A percentile compares a stretch with the other conserved stretches of the same genome.
These are phyloP conservation scores for Yponomeuta evonymella DNA, from an alignment of 2,888 invertebrate species.

Conservation along the genomic window DNA sequence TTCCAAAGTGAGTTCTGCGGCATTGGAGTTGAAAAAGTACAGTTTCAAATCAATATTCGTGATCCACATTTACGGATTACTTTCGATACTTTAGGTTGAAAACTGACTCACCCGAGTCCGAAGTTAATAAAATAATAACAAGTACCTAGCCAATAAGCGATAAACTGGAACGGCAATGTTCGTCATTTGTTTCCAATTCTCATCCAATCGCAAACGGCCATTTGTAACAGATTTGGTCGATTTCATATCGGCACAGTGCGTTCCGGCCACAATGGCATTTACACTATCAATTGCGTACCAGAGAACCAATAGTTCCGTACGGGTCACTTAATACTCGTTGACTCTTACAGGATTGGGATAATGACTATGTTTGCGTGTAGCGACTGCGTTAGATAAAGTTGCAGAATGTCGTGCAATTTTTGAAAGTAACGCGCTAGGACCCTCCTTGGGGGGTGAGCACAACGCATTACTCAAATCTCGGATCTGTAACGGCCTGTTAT, in stretches of 20 bases:
- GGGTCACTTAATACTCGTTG: neutral
- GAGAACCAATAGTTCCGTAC: constrained; percentile 20
- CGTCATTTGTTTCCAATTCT: constrained; percentile 63
- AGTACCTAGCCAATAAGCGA: neutral
- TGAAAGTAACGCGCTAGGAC: constrained; percentile 68
- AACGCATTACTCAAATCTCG: constrained; percentile 56
- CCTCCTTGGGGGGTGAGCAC: constrained; percentile 37
- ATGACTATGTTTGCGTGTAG: neutral
- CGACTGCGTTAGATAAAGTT: neutral
- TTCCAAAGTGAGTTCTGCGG: neutral
- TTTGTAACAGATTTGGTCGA: constrained; percentile 55
- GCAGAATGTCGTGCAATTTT: constrained; percentile 62
- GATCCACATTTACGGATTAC: too few relatives aligned
- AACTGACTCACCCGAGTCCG: neutral
- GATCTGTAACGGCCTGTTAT: constrained; percentile 30
- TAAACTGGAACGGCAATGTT: constrained; percentile 1
- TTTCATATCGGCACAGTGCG: constrained; percentile 32
- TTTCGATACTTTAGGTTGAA: neutral
- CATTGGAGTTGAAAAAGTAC: too few relatives aligned
- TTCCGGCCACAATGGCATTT: constrained; percentile 34
- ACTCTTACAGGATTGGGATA: neutral
- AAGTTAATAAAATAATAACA: neutral
- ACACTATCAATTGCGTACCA: constrained; percentile 67
- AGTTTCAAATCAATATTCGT: too few relatives aligned
- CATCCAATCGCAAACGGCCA: constrained; percentile 56